These are phyloP conservation scores for Ips typographus DNA, from an alignment of 1,140 invertebrate species.

Conservation along the genomic window DNA sequence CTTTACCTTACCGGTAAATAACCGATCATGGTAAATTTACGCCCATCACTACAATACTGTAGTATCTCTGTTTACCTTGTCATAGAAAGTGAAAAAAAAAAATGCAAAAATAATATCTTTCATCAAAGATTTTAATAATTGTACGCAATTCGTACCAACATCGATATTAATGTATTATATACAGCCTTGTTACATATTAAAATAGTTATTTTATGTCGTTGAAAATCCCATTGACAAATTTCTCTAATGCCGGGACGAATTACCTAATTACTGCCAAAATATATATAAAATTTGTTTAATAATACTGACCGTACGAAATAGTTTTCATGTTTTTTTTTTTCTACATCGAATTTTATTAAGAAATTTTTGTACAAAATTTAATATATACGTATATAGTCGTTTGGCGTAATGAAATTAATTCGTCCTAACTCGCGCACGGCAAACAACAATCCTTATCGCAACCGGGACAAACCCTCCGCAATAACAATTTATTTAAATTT, in stretches of 20 bases:
- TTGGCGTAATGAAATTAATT: conserved; percentile 24
- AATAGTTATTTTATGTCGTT: conserved; percentile 51
- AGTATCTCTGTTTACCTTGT: too few species aligned
- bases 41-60: too few species aligned
- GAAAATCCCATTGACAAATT: conserved; percentile 48
- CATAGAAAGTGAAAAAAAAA: too few species aligned
- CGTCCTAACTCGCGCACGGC: not conserved
- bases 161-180: conserved; percentile 49
- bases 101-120: too few species aligned
- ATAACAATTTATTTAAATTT: conserved; percentile 35
- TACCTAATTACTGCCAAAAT: conserved; percentile 11
- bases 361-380: conserved; percentile 46
- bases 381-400: too few species aligned
- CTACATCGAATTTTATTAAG: conserved; percentile 42
- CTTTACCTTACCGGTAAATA: too few species aligned
- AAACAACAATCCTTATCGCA: conserved; percentile 34
- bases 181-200: conserved; percentile 51
- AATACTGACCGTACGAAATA: conserved; percentile 47
- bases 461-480: conserved; percentile 12
- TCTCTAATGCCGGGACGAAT: conserved; percentile 8
- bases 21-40: too few species aligned
- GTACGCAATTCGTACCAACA: conserved; percentile 50
- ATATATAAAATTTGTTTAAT: conserved; percentile 31
- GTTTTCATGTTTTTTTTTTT: conserved; percentile 38
- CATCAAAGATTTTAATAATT: conserved; percentile 38